These are phyloP conservation scores for Aspidapion aeneum DNA, from an alignment of 2,888 invertebrate genomes.

Conservation along the genomic window DNA sequence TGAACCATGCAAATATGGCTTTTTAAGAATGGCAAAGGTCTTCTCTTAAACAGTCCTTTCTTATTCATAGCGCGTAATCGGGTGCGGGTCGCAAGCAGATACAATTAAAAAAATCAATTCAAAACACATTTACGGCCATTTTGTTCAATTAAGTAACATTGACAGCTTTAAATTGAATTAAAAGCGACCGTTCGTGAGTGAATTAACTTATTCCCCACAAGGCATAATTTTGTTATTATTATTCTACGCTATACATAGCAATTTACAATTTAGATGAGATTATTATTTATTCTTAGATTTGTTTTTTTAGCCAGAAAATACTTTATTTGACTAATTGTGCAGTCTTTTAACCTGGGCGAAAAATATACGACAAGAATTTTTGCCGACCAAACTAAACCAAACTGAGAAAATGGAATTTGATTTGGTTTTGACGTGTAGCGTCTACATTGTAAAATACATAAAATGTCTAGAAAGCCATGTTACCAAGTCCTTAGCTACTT, in stretches of 20 bases:
- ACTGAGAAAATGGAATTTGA: too few species aligned
- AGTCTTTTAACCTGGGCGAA: too few species aligned
- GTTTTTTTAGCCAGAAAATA: neutral
- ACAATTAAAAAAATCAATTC: constrained; percentile 31
- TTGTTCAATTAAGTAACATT: constrained; percentile 39
- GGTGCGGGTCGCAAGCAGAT: neutral
- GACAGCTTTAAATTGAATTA: constrained; percentile 38
- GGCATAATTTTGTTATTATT: neutral
- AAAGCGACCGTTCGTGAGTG: constrained; percentile 19
- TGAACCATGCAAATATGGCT: too few species aligned
- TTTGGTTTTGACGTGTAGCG: too few species aligned
- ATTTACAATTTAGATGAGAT: neutral
- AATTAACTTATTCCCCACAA: neutral
- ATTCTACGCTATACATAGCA: neutral
- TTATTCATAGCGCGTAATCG: neutral
- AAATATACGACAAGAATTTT: too few species aligned
- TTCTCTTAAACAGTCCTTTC: neutral
- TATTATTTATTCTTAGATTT: neutral
- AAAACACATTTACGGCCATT: constrained; percentile 33
- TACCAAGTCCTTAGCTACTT: too few species aligned
- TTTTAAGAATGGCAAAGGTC: too few species aligned
- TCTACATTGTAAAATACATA: too few species aligned
- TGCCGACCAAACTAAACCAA: too few species aligned
- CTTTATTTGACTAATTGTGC: too few species aligned
- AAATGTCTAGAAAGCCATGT: too few species aligned